Conservation (phyloP, 2,888 invertebrate species). For the Mesorhabditis belari region DNA sequence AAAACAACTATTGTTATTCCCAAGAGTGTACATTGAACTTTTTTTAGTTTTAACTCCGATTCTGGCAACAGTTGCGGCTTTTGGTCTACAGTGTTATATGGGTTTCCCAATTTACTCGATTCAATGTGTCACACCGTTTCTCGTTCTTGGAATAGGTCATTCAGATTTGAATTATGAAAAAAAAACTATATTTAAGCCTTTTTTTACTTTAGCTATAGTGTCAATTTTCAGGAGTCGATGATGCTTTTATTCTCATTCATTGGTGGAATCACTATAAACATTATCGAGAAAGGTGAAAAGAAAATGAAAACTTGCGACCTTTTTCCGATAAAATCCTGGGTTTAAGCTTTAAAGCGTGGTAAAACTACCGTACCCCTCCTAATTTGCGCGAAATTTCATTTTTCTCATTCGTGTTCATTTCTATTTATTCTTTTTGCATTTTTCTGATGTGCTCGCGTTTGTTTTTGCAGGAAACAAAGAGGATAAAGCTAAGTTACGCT, state of each 20-base stretch:
- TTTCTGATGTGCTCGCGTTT: too few relatives aligned
- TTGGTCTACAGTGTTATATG: conserved; percentile 42
- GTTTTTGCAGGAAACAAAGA: too few relatives aligned
- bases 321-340: background rate
- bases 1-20: too few relatives aligned
- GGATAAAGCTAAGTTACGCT: too few relatives aligned
- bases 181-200: too few relatives aligned
- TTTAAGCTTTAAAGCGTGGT: too few relatives aligned
- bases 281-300: conserved; percentile 12
- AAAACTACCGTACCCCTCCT: too few relatives aligned
- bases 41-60: conserved; percentile 42
- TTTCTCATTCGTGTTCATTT: too few relatives aligned
- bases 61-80: conserved; percentile 38
- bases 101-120: conserved; percentile 42
- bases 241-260: conserved; percentile 50
- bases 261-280: conserved; percentile 38
- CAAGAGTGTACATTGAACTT: background rate
- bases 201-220: background rate
- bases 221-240: conserved; percentile 40
- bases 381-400: too few relatives aligned
- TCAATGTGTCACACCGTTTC: conserved; percentile 50
- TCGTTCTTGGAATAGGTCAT: conserved; percentile 43
- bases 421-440: too few relatives aligned
- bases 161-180: too few relatives aligned
- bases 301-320: background rate